A percentile compares a stretch with the other conserved stretches of the same genome.
These are phyloP conservation scores for Porites cylindrica DNA, from an alignment of 92 coral and sea anemone genomes.

Conservation along the genomic window DNA sequence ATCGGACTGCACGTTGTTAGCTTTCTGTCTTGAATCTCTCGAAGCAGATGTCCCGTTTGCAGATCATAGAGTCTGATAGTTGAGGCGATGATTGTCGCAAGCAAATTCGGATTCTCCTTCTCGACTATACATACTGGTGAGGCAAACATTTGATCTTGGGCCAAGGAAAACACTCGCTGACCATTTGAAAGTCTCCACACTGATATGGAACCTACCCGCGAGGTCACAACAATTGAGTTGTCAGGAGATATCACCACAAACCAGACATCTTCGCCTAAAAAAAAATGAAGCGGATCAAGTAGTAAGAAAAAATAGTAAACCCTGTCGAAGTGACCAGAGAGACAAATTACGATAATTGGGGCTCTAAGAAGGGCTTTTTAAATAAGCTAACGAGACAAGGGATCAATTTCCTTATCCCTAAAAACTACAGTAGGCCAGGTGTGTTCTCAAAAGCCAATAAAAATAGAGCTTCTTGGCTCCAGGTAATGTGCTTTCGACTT, in stretches of 20 bases:
- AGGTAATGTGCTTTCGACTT: background rate
- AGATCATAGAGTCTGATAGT: conserved; percentile 53
- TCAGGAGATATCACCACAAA: conserved; percentile 56
- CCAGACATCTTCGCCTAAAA: conserved; percentile 66
- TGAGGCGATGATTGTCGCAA: conserved; percentile 51
- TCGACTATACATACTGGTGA: conserved; percentile 62
- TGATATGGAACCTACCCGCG: conserved; percentile 59
- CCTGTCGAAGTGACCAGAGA: too few species aligned
- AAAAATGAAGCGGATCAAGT: background rate
- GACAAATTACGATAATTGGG: too few species aligned
- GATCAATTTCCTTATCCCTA: too few species aligned
- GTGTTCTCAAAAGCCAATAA: too few species aligned
- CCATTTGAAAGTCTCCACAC: conserved; percentile 82
- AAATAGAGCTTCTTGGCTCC: too few species aligned
- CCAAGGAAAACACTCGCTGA: conserved; percentile 61
- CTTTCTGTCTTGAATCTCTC: conserved; percentile 46
- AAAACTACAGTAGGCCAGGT: too few species aligned
- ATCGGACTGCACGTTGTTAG: conserved; percentile 14
- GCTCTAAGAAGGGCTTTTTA: too few species aligned
- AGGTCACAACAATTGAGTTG: conserved; percentile 69
- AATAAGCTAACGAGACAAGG: too few species aligned
- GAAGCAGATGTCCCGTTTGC: conserved; percentile 44
- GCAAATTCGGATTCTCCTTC: background rate
- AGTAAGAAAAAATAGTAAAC: too few species aligned
- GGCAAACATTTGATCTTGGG: conserved; percentile 25